phyloP scores from a whole-genome alignment of 1,140 invertebrate genomes.

The Nymphalis io region DNA sequence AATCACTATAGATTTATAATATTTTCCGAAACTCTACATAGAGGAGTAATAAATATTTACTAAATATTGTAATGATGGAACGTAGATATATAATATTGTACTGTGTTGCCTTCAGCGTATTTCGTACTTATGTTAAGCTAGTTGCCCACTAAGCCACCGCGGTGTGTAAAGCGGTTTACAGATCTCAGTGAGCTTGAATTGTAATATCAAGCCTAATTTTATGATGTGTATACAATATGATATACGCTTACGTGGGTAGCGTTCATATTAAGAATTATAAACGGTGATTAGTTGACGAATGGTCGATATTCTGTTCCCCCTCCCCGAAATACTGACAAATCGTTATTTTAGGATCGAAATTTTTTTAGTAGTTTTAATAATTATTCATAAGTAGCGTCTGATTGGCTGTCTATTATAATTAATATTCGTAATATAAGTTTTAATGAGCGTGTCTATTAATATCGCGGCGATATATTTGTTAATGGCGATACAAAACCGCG shows the following conservation, averaged over 20 bases:
- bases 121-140: constrained; percentile 31
- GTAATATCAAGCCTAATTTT: constrained; percentile 4
- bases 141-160: constrained; percentile 17
- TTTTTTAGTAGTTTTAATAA: constrained; percentile 44
- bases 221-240: constrained; percentile 4
- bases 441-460: constrained; percentile 27
- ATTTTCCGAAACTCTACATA: constrained; percentile 79
- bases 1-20: constrained; percentile 66
- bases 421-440: constrained; percentile 35
- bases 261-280: not conserved
- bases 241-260: constrained; percentile 18
- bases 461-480: constrained; percentile 9
- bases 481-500: constrained; percentile 1
- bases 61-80: constrained; percentile 53
- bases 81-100: constrained; percentile 51
- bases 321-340: constrained; percentile 33
- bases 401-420: constrained; percentile 57
- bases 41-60: constrained; percentile 69
- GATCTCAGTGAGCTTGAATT: constrained; percentile 4
- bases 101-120: constrained; percentile 67
- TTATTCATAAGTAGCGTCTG: constrained; percentile 49
- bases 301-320: constrained; percentile 44
- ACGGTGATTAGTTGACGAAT: constrained; percentile 41
- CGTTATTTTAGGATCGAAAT: constrained; percentile 41
- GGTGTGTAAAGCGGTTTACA: not conserved